phyloP scores from a whole-genome alignment of 2,888 invertebrate genomes.

The Tetheella fluctuosa region DNA sequence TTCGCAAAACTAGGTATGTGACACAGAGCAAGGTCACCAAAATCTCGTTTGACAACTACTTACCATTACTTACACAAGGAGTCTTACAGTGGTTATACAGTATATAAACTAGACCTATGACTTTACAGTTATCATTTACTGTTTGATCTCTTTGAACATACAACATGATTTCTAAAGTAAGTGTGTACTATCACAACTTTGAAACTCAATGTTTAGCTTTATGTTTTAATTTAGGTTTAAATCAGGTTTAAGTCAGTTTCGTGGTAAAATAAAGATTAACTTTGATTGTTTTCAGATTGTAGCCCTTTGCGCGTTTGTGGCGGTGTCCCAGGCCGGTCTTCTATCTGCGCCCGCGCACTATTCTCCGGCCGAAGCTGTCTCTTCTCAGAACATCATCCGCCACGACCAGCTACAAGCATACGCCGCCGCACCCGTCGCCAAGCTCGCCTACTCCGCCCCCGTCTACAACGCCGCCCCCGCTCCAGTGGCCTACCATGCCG shows the following conservation, averaged over 20 bases:
- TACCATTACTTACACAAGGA: constrained; percentile 15
- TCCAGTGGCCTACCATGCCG: constrained; percentile 41
- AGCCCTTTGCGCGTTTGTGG: constrained; percentile 46
- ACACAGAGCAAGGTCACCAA: constrained; percentile 28
- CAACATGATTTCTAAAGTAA: constrained; percentile 33
- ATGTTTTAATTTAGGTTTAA: too few relatives aligned
- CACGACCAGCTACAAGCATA: constrained; percentile 54
- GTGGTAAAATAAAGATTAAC: constrained; percentile 7
- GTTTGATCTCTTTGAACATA: constrained; percentile 14
- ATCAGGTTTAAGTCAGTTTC: background rate
- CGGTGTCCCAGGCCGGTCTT: constrained; percentile 51
- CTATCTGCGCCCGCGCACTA: constrained; percentile 63
- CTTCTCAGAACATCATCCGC: constrained; percentile 67
- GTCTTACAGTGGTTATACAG: constrained; percentile 16
- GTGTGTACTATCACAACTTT: constrained; percentile 9
- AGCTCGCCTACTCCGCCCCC: constrained; percentile 27
- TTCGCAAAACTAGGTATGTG: constrained; percentile 30
- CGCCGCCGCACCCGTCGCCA: constrained; percentile 32
- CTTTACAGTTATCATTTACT: constrained; percentile 22
- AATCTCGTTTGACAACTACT: constrained; percentile 22
- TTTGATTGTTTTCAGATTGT: constrained; percentile 39
- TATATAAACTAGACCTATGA: constrained; percentile 22
- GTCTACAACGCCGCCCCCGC: constrained; percentile 43
- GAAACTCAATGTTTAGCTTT: too few relatives aligned
- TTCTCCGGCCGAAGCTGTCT: constrained; percentile 60